Evolutionary conservation across 2,113 vertebrate species (phyloP).

Genomic region (Poicephalus gulielmi): DNA sequence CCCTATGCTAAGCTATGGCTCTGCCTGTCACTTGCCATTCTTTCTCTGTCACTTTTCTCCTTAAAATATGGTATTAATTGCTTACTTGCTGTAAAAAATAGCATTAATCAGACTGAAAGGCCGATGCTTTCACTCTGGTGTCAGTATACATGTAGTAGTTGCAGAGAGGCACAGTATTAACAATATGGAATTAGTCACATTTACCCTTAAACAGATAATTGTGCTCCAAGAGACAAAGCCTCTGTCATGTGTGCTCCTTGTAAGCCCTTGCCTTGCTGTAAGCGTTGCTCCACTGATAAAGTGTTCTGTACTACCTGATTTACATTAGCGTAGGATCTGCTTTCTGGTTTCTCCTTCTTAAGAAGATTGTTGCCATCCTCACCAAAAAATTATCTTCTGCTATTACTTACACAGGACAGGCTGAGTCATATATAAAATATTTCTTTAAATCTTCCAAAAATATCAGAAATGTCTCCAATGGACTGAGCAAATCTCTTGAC

Average conservation of each 20-base stretch:
- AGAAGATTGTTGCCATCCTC: background rate
- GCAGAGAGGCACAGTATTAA: background rate
- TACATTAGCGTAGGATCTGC: background rate
- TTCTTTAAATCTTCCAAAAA: background rate
- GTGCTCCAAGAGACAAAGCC: background rate
- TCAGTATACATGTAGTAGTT: background rate
- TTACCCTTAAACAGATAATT: background rate
- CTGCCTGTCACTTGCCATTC: background rate
- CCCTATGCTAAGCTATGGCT: background rate
- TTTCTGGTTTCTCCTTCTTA: background rate
- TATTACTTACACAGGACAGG: background rate
- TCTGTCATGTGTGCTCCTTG: fast-evolving
- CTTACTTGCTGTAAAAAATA: background rate
- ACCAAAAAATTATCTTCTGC: background rate
- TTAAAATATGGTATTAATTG: background rate
- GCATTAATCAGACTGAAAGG: background rate
- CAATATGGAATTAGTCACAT: background rate
- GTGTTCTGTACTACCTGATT: background rate
- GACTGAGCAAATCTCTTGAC: background rate
- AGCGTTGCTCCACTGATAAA: fast-evolving
- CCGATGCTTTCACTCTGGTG: background rate
- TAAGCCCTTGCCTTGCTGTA: background rate
- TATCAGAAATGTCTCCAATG: background rate
- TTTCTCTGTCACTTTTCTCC: background rate
- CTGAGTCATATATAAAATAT: background rate